phyloP scores from a whole-genome alignment of 2,888 invertebrate species.

The Caenorhabditis sp. region DNA sequence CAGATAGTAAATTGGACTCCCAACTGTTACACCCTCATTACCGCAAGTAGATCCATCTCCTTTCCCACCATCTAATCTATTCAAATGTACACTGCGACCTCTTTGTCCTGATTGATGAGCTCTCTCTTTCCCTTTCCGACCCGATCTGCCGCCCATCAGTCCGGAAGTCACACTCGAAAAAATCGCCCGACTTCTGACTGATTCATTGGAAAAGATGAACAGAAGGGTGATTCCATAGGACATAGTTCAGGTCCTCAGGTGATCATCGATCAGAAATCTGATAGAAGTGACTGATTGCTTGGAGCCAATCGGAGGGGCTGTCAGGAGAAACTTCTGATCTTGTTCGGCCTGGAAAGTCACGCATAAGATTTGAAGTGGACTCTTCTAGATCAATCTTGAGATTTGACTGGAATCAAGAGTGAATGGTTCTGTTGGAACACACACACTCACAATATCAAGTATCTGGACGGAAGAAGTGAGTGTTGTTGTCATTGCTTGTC shows the following conservation, averaged over 20 bases:
- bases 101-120: slow-evolving; percentile 31
- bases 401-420: not conserved
- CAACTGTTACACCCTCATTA: not conserved
- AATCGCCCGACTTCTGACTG: not conserved
- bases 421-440: slow-evolving; percentile 12
- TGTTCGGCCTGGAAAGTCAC: not conserved
- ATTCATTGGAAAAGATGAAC: not conserved
- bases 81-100: slow-evolving; percentile 23
- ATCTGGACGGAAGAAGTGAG: slow-evolving; percentile 19
- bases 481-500: slow-evolving; percentile 55
- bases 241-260: slow-evolving; percentile 36
- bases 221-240: slow-evolving; percentile 12
- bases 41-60: not conserved
- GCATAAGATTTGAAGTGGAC: not conserved
- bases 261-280: slow-evolving; percentile 55
- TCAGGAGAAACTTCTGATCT: not conserved
- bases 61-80: slow-evolving; percentile 10
- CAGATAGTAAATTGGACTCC: too few relatives aligned
- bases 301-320: not conserved
- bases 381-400: not conserved
- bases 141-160: slow-evolving; percentile 3
- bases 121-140: slow-evolving; percentile 17
- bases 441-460: slow-evolving; percentile 33
- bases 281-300: slow-evolving; percentile 20
- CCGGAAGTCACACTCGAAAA: slow-evolving; percentile 38